A percentile compares a stretch with the other conserved stretches of the same genome.
Evolutionary conservation across 2,797 vertebrate species (phyloP).

Genomic region (Epinephelus awoara): DNA sequence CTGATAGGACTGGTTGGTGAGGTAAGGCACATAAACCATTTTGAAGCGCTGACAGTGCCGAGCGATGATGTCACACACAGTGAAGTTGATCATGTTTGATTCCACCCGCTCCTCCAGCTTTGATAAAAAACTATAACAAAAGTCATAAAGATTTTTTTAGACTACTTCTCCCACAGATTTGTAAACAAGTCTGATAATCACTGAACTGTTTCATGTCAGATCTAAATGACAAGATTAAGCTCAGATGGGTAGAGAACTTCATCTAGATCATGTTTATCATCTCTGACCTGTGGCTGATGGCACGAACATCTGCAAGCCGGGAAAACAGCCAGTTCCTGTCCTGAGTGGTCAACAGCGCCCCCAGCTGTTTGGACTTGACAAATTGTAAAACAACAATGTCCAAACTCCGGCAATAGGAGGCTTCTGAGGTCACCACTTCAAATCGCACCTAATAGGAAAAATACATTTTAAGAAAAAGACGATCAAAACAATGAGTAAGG

Average conservation of each 20-base stretch:
- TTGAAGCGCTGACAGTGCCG: conserved; percentile 90
- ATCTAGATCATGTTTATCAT: not conserved
- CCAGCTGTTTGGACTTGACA: conserved; percentile 89
- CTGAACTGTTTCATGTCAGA: not conserved
- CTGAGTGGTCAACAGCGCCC: conserved; percentile 87
- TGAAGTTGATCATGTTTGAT: conserved; percentile 90
- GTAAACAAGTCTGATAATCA: not conserved
- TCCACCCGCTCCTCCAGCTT: conserved; percentile 96
- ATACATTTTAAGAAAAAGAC: not conserved
- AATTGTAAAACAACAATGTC: conserved; percentile 96
- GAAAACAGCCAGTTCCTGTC: conserved; percentile 98
- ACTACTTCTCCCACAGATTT: not conserved
- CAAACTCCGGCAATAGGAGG: conserved; percentile 94
- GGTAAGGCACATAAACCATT: conserved; percentile 95
- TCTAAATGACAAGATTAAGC: too few relatives aligned
- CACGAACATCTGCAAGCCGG: conserved; percentile 91
- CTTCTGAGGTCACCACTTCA: conserved; percentile 96
- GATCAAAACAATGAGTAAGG: not conserved
- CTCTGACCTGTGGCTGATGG: conserved; percentile 92
- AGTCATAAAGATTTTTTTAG: not conserved
- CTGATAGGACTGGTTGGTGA: conserved; percentile 99
- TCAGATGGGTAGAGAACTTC: not conserved
- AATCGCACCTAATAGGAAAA: conserved; percentile 90
- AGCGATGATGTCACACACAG: conserved; percentile 93
- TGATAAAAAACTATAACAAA: conserved; percentile 90